Conservation (phyloP, 2,888 invertebrate genomes). For the Caenorhabditis imperialis region DNA sequence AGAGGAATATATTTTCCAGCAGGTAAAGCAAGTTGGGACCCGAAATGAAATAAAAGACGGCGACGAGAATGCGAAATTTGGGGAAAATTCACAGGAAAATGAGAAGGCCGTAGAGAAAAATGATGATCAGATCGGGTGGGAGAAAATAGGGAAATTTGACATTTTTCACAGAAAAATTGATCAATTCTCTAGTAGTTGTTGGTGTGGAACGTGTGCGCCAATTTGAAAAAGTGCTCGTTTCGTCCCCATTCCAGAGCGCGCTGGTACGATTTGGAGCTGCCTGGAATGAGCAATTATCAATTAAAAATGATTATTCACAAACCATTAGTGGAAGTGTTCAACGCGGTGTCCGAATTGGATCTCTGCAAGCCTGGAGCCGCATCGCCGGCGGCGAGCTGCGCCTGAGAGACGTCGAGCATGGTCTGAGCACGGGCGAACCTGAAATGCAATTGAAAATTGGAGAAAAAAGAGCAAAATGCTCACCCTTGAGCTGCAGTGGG, state of each 20-base stretch:
- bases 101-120: no score
- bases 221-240: slow-evolving; percentile 59
- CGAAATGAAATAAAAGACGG: no score
- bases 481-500: no score
- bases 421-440: slow-evolving; percentile 46
- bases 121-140: no score
- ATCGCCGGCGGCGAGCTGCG: background rate
- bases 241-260: slow-evolving; percentile 59
- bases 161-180: no score
- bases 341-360: slow-evolving; percentile 34
- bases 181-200: slow-evolving; percentile 52
- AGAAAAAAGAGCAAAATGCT: no score
- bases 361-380: slow-evolving; percentile 6
- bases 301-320: background rate
- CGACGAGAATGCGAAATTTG: no score
- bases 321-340: slow-evolving; percentile 27
- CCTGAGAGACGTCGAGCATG: slow-evolving; percentile 42
- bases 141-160: no score
- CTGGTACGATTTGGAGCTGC: slow-evolving; percentile 51
- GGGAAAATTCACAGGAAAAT: no score
- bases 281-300: background rate
- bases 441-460: no score
- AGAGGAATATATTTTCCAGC: no score
- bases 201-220: slow-evolving; percentile 61
- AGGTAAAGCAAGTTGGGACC: no score